Percentiles rank a stretch among this genome's conserved stretches.
Conservation (phyloP, 2,113 vertebrate genomes). For the Tenebrosternarchus preto region DNA sequence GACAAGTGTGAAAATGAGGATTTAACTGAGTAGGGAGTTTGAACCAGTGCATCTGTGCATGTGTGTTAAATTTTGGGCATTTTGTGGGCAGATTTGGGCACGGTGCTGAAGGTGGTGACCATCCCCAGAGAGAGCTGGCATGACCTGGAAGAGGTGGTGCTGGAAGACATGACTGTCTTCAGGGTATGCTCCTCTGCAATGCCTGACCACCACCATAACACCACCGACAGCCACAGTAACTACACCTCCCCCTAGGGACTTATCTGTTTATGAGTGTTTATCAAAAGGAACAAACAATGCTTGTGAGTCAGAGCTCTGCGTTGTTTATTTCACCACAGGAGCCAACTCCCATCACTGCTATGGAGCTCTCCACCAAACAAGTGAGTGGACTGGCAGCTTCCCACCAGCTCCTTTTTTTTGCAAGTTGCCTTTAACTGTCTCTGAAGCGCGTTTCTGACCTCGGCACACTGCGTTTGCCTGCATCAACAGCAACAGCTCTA, state of each 20-base stretch:
- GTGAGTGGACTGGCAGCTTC: conserved; percentile 64
- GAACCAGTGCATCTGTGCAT: too few species aligned
- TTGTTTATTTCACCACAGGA: conserved; percentile 76
- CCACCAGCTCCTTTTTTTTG: neutral
- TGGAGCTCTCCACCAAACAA: conserved; percentile 98
- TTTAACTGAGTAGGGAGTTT: neutral
- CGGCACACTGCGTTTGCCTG: conserved; percentile 43
- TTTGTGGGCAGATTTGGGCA: conserved; percentile 84
- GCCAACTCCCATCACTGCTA: conserved; percentile 88
- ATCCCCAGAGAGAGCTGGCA: conserved; percentile 98
- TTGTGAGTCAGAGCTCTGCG: conserved; percentile 17
- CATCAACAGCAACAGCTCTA: conserved; percentile 93
- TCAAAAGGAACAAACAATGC: neutral
- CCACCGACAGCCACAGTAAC: neutral
- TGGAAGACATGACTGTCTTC: conserved; percentile 98
- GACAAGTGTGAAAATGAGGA: neutral
- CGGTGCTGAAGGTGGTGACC: conserved; percentile 95
- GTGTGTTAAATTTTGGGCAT: neutral
- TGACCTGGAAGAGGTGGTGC: conserved; percentile 94
- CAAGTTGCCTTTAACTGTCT: neutral
- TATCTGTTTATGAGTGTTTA: neutral
- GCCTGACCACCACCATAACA: neutral
- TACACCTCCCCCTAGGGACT: conserved; percentile 26
- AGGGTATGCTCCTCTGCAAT: conserved; percentile 75
- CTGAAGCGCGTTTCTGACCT: conserved; percentile 28